Conservation (phyloP, 2,888 invertebrate genomes). For the Scaptomyza parva region DNA sequence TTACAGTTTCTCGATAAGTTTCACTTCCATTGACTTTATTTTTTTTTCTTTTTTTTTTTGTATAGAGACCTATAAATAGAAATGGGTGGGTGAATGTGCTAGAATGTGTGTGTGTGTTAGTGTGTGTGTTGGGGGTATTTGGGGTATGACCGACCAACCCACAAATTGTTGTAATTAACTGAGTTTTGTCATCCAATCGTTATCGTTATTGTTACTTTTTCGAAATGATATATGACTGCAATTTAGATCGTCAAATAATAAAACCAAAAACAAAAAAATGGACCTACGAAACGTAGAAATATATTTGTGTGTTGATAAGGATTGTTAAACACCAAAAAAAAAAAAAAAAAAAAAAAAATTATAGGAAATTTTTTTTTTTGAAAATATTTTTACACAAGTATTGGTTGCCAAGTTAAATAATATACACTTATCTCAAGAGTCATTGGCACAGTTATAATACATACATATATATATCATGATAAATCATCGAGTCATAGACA, state of each 20-base stretch:
- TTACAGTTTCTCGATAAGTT: conserved; percentile 50
- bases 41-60: conserved; percentile 25
- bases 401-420: neutral
- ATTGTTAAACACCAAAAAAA: too few species aligned
- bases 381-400: neutral
- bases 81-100: neutral
- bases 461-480: conserved; percentile 3
- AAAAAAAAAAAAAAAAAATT: neutral
- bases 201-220: conserved; percentile 8
- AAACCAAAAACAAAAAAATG: too few species aligned
- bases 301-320: neutral
- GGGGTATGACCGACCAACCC: conserved; percentile 47
- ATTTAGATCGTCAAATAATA: conserved; percentile 14
- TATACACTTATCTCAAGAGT: conserved; percentile 1
- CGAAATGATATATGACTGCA: conserved; percentile 39
- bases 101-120: neutral
- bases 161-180: conserved; percentile 54
- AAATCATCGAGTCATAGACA: neutral
- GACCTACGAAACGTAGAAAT: neutral
- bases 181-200: conserved; percentile 45
- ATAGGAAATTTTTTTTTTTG: too few species aligned
- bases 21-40: conserved; percentile 32
- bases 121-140: conserved; percentile 1
- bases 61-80: conserved; percentile 47
- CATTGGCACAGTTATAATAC: conserved; percentile 1